phyloP scores from a whole-genome alignment of 2,113 vertebrate species.

The Podocnemis expansa region DNA sequence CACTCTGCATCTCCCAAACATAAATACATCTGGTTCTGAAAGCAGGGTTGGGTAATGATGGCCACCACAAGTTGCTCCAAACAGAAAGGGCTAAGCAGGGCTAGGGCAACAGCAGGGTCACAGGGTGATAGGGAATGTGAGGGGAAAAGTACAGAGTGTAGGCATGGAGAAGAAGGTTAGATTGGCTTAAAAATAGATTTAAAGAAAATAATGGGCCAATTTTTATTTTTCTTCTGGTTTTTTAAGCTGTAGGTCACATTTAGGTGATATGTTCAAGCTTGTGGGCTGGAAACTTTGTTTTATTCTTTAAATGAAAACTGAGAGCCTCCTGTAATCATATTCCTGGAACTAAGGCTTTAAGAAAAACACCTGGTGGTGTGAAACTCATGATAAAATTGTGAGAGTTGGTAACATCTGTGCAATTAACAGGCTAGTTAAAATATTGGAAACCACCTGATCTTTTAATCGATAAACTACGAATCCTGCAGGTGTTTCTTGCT shows the following conservation, averaged over 20 bases:
- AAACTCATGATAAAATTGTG: background rate
- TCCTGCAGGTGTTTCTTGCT: background rate
- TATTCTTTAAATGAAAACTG: background rate
- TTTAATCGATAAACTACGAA: background rate
- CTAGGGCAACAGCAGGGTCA: too few species aligned
- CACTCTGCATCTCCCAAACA: background rate
- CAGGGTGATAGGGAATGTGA: background rate
- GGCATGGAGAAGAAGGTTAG: background rate
- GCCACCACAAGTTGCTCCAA: background rate
- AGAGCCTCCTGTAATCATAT: background rate
- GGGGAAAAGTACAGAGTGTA: background rate
- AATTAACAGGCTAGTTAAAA: background rate
- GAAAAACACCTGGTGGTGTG: background rate
- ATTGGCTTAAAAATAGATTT: background rate
- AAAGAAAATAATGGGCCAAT: background rate
- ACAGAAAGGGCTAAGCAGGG: background rate
- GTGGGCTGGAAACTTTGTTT: background rate
- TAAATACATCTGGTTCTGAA: background rate
- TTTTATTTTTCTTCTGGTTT: background rate
- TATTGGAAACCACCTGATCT: background rate
- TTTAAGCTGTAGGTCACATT: background rate
- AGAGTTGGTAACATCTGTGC: background rate
- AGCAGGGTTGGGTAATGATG: background rate
- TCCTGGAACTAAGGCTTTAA: background rate
- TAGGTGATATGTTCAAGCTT: background rate